A percentile compares a stretch with the other conserved stretches of the same genome.
These are phyloP conservation scores for Cettia cetti DNA, from an alignment of 2,113 vertebrate genomes.

Conservation along the genomic window DNA sequence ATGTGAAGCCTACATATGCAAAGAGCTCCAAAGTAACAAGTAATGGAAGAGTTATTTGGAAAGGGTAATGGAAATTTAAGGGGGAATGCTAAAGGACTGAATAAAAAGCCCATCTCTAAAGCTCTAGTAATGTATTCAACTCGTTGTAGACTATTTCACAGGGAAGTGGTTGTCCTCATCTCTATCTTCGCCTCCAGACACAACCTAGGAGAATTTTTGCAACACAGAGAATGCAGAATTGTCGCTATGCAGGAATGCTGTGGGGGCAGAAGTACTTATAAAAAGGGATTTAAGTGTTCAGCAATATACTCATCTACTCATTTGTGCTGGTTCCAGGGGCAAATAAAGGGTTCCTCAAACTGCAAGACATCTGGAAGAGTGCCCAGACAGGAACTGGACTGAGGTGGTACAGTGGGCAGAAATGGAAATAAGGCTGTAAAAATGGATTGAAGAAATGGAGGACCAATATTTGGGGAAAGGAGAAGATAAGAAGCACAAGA, in stretches of 20 bases:
- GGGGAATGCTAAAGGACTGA: not conserved
- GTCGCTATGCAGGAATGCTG: not conserved
- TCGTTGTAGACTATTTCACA: not conserved
- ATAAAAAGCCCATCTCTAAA: not conserved
- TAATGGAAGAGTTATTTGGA: not conserved
- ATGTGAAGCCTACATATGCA: not conserved
- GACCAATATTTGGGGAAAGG: not conserved
- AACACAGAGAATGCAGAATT: not conserved
- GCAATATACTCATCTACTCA: not conserved
- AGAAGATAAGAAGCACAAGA: not conserved
- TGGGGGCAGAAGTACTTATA: not conserved
- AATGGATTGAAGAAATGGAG: not conserved
- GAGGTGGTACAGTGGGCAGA: not conserved
- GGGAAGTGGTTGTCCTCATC: not conserved
- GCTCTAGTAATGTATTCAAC: not conserved
- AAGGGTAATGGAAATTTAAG: not conserved
- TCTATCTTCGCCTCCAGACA: not conserved
- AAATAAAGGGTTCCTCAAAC: not conserved
- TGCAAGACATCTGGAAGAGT: not conserved
- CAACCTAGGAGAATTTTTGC: not conserved
- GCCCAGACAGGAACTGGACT: not conserved
- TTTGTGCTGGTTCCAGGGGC: not conserved
- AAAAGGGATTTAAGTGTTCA: not conserved
- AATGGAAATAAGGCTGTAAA: not conserved
- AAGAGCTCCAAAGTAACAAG: not conserved